These are phyloP conservation scores for Steatocranus sp. DNA, from an alignment of 2,797 vertebrate species.

Conservation along the genomic window DNA sequence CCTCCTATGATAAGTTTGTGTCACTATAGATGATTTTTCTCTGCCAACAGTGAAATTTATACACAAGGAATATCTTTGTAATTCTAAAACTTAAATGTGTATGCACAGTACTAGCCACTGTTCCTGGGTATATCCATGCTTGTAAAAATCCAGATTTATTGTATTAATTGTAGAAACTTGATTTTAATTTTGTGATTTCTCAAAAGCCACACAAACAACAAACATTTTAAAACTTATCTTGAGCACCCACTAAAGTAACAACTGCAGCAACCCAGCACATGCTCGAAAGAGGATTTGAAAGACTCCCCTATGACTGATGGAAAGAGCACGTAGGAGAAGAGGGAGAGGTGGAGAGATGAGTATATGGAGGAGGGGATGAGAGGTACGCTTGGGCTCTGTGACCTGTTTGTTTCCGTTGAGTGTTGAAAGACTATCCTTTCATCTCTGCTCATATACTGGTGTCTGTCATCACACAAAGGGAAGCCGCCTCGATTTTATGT, in stretches of 20 bases:
- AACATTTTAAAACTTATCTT: background rate
- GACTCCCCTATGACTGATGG: slow-evolving; percentile 50
- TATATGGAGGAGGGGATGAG: slow-evolving; percentile 12
- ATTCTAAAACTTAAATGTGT: background rate
- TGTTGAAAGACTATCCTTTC: slow-evolving; percentile 62
- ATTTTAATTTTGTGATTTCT: background rate
- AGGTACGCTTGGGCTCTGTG: slow-evolving; percentile 27
- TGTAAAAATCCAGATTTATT: background rate
- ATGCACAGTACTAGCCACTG: background rate
- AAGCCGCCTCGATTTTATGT: slow-evolving; percentile 50
- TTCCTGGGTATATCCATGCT: background rate
- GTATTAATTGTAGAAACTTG: background rate
- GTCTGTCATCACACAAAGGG: slow-evolving; percentile 52
- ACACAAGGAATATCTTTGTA: background rate
- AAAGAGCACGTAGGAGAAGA: slow-evolving; percentile 28
- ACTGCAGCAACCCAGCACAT: slow-evolving; percentile 26
- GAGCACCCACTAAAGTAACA: background rate
- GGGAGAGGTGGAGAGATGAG: slow-evolving; percentile 8
- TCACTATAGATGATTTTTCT: background rate
- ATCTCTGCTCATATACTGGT: slow-evolving; percentile 61
- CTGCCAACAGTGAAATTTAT: background rate
- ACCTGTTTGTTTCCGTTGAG: slow-evolving; percentile 66
- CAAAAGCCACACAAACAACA: background rate
- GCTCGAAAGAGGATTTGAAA: slow-evolving; percentile 56
- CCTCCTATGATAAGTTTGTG: background rate